Conservation (phyloP, 2,888 invertebrate genomes). For the Drosophila merina region DNA sequence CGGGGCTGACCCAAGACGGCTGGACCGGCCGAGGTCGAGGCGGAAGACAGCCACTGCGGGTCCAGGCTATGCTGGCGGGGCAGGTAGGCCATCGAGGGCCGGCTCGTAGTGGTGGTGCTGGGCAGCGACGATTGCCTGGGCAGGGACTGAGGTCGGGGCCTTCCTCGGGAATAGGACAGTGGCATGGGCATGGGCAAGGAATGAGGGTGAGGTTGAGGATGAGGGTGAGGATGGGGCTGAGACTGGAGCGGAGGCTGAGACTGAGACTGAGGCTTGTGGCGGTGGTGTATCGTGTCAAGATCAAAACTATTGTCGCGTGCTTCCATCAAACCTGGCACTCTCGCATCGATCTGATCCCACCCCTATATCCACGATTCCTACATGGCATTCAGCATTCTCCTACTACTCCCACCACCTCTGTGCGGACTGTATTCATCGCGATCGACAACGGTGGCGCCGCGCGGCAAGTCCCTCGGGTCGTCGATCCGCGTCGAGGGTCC, state of each 20-base stretch:
- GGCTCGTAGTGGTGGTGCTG: slow-evolving; percentile 18
- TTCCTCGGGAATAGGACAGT: slow-evolving; percentile 23
- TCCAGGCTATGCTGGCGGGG: slow-evolving; percentile 6
- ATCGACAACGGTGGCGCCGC: slow-evolving; percentile 82
- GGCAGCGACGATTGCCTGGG: slow-evolving; percentile 42
- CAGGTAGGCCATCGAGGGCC: slow-evolving; percentile 15
- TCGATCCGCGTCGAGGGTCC: slow-evolving; percentile 73
- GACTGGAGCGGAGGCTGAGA: slow-evolving; percentile 37
- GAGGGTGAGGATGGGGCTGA: slow-evolving; percentile 20
- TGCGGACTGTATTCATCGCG: slow-evolving; percentile 85
- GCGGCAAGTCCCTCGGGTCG: slow-evolving; percentile 80
- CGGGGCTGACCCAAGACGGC: slow-evolving; percentile 31
- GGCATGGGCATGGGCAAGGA: slow-evolving; percentile 44
- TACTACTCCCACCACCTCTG: slow-evolving; percentile 84
- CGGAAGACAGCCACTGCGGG: slow-evolving; percentile 44
- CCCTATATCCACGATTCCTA: slow-evolving; percentile 85
- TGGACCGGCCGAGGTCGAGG: slow-evolving; percentile 41
- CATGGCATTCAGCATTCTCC: slow-evolving; percentile 85
- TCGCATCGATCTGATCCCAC: slow-evolving; percentile 84
- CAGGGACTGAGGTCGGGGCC: slow-evolving; percentile 31
- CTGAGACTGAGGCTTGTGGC: slow-evolving; percentile 37
- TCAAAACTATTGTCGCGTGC: slow-evolving; percentile 79
- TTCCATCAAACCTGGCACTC: slow-evolving; percentile 76
- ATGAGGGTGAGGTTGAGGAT: slow-evolving; percentile 16
- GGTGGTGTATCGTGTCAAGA: slow-evolving; percentile 71